A percentile compares a stretch with the other conserved stretches of the same genome.
phyloP scores from a whole-genome alignment of 92 coral and sea anemone species.

The Bergia sp. region DNA sequence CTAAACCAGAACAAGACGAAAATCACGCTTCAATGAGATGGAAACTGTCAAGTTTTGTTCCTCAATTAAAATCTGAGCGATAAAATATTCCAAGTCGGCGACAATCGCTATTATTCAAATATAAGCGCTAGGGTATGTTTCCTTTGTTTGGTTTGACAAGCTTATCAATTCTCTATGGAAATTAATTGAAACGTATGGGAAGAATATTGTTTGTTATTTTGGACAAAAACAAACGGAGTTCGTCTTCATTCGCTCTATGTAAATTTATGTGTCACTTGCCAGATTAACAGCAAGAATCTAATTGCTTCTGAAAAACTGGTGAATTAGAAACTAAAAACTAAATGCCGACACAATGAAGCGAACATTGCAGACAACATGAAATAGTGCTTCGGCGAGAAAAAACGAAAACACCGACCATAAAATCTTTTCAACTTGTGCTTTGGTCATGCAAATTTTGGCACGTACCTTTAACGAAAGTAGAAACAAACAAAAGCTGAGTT shows the following conservation, averaged over 20 bases:
- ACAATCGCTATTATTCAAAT: slow-evolving; percentile 44
- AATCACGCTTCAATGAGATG: slow-evolving; percentile 31
- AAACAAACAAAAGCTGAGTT: not conserved
- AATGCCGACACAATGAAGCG: slow-evolving; percentile 29
- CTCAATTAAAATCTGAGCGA: slow-evolving; percentile 39
- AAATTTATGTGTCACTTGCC: slow-evolving; percentile 27
- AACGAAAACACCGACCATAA: not conserved
- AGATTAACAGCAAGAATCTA: slow-evolving; percentile 48
- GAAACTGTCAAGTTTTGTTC: slow-evolving; percentile 35
- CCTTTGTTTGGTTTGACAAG: slow-evolving; percentile 35
- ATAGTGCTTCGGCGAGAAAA: slow-evolving; percentile 21
- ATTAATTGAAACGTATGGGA: slow-evolving; percentile 33
- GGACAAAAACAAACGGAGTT: slow-evolving; percentile 23
- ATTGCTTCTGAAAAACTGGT: slow-evolving; percentile 38
- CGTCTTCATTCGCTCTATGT: slow-evolving; percentile 36
- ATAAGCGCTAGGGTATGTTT: not conserved
- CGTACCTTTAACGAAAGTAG: slow-evolving; percentile 15
- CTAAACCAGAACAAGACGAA: not conserved
- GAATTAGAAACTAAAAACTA: not conserved
- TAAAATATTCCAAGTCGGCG: slow-evolving; percentile 38
- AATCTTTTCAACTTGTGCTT: not conserved
- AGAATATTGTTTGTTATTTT: slow-evolving; percentile 32
- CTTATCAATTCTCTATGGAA: slow-evolving; percentile 46
- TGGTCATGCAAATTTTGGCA: slow-evolving; percentile 23
- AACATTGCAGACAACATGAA: slow-evolving; percentile 6